These are phyloP conservation scores for Drosophila takahashii DNA, from an alignment of 1,140 invertebrate species.

Conservation along the genomic window DNA sequence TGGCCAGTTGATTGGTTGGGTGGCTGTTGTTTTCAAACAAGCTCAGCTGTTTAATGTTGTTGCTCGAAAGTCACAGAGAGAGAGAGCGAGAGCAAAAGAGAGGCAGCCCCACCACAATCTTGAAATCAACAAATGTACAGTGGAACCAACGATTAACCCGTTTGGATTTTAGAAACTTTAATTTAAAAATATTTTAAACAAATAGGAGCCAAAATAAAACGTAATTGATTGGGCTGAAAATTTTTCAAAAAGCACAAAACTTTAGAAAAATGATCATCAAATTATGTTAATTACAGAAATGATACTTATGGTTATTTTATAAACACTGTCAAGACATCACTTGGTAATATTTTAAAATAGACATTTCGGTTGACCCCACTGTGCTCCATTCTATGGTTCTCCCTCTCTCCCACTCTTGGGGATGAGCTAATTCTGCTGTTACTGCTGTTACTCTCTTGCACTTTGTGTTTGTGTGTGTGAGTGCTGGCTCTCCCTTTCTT, in stretches of 20 bases:
- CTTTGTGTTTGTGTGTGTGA: constrained; percentile 13
- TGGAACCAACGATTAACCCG: not conserved
- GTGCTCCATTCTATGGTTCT: constrained; percentile 28
- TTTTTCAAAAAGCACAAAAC: too few species aligned
- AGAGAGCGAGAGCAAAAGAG: not conserved
- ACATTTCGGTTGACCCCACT: constrained; percentile 5
- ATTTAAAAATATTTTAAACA: not conserved
- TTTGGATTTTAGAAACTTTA: not conserved
- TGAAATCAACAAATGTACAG: constrained; percentile 46
- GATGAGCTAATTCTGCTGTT: constrained; percentile 51
- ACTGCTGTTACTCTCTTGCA: constrained; percentile 38
- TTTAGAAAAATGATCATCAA: too few species aligned
- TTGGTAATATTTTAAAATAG: not conserved
- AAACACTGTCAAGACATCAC: too few species aligned
- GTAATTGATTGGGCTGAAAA: too few species aligned
- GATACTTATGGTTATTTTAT: not conserved
- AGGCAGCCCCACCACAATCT: constrained; percentile 26
- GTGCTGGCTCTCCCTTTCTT: constrained; percentile 3
- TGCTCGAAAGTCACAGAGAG: constrained; percentile 39
- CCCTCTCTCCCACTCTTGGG: constrained; percentile 19
- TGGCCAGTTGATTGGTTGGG: constrained; percentile 36
- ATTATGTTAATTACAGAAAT: too few species aligned
- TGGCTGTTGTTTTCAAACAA: constrained; percentile 78
- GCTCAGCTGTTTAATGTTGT: constrained; percentile 83
- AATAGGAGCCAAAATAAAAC: too few species aligned